phyloP scores from a whole-genome alignment of 2,888 invertebrate genomes.

The Drosophila rellima region DNA sequence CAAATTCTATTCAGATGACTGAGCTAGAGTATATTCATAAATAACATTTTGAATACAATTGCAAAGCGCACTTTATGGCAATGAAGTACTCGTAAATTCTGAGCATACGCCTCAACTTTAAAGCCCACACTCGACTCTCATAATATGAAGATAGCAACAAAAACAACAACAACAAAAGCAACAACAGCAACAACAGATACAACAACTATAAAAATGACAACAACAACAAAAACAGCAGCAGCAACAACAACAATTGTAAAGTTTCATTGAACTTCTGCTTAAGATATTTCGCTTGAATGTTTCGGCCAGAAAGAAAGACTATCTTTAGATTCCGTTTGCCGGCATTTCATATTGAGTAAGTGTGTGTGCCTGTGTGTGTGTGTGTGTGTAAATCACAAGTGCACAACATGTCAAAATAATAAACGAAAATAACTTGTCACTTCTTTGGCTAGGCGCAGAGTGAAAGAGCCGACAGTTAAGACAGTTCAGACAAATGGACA shows the following conservation, averaged over 20 bases:
- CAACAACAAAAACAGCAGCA: conserved; percentile 3
- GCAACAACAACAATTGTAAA: conserved; percentile 42
- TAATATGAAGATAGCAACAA: neutral
- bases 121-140: conserved; percentile 15
- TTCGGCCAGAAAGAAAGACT: conserved; percentile 60
- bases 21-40: neutral
- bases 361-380: conserved; percentile 13
- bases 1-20: neutral
- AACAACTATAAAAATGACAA: conserved; percentile 19
- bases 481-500: conserved; percentile 51
- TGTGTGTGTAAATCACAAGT: conserved; percentile 60
- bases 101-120: conserved; percentile 37
- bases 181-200: neutral
- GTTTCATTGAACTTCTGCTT: conserved; percentile 70
- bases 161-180: neutral
- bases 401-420: conserved; percentile 71
- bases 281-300: conserved; percentile 60
- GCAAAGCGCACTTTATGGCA: conserved; percentile 15
- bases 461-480: conserved; percentile 46
- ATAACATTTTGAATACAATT: conserved; percentile 12
- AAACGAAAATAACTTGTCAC: conserved; percentile 70
- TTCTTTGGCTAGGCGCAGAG: conserved; percentile 61
- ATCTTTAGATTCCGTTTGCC: conserved; percentile 62
- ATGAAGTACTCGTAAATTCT: conserved; percentile 35
- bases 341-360: conserved; percentile 27